phyloP scores from a whole-genome alignment of 2,797 vertebrate genomes.

The Pelobates cultripes region DNA sequence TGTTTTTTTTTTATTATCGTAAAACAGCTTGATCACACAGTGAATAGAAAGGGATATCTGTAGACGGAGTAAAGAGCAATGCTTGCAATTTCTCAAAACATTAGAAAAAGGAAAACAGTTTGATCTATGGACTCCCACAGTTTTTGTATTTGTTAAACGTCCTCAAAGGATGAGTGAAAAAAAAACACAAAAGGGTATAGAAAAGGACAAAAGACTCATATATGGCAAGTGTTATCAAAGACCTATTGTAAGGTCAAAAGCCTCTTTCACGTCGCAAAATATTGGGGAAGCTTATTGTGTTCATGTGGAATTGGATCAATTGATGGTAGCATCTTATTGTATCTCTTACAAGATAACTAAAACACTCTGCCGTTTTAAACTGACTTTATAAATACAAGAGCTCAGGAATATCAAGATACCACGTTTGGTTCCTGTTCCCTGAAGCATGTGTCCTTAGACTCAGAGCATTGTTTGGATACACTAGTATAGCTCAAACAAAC shows the following conservation, averaged over 20 bases:
- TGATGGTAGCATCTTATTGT: constrained; percentile 6
- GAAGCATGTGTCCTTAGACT: constrained; percentile 16
- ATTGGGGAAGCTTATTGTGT: constrained; percentile 27
- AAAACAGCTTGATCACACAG: constrained; percentile 9
- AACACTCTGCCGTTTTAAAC: constrained; percentile 6
- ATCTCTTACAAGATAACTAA: constrained; percentile 12
- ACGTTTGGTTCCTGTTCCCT: constrained; percentile 10
- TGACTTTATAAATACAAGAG: constrained; percentile 22
- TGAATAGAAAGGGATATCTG: constrained; percentile 30
- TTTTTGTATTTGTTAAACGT: constrained; percentile 38
- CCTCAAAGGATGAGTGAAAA: constrained; percentile 24
- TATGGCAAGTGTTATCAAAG: constrained; percentile 38
- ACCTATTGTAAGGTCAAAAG: constrained; percentile 34
- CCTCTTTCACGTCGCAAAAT: constrained; percentile 1
- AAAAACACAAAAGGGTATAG: constrained; percentile 24
- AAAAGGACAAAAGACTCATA: constrained; percentile 28
- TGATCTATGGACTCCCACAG: constrained; percentile 32
- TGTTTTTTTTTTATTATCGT: background rate
- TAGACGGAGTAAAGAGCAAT: constrained; percentile 20
- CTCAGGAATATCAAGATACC: background rate
- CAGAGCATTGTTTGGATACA: constrained; percentile 29
- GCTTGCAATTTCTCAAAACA: constrained; percentile 29
- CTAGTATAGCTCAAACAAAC: constrained; percentile 20
- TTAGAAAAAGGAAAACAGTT: constrained; percentile 38
- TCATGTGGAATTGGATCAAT: constrained; percentile 18